Evolutionary conservation across 2,797 vertebrate species (phyloP), one percentile per base, ranked within the genome.

Genomic region (Capromys pilorides): DNA sequence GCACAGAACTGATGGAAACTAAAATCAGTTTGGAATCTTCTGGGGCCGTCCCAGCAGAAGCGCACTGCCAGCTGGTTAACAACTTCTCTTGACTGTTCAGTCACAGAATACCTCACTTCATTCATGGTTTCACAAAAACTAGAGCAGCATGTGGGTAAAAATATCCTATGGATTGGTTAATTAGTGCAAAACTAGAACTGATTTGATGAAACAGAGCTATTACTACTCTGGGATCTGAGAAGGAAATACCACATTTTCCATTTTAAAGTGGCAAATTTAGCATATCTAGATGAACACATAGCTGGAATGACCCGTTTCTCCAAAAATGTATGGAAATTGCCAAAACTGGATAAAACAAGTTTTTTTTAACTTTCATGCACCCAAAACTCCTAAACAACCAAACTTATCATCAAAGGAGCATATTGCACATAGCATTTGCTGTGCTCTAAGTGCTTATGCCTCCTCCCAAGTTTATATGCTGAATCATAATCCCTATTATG

Each of bases 321-420:
- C 57, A 33, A 77, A 90, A 92, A 18, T 24, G 14, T 45, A 85
- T 14, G 14, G 69, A 33, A 80, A 54, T 91, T 71, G 84, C n/a
- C 21, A 93, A 92, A 96, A 80, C 6, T 77, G 28, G 18, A 45
- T 91, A n/a, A 66, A 84, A 69, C 28, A 86, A 57, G 36, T 49
- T 9, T 22, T 69, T 71, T 2, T 6, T 84, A 82, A 90, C 1
- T 62, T 82, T 79, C 33, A 78, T 5, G 75, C 54, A 77, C 49
- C 33, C 93, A 84, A 80, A 86, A 94, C 39, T 24, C 75, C 13
- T 64, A 21, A 94, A 84, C 16, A 90, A 90, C 91, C 61, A 84
- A 83, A 86, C 5, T 75, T 79, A 57, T 41, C 57, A 11, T 73
- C 45, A 78, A 96, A 93, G 45, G 41, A 54, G 7, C 69, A 31